Percentiles rank a stretch among this genome's conserved stretches.
Evolutionary conservation across 1,140 invertebrate species (phyloP).

Genomic region (Vanessa tameamea): DNA sequence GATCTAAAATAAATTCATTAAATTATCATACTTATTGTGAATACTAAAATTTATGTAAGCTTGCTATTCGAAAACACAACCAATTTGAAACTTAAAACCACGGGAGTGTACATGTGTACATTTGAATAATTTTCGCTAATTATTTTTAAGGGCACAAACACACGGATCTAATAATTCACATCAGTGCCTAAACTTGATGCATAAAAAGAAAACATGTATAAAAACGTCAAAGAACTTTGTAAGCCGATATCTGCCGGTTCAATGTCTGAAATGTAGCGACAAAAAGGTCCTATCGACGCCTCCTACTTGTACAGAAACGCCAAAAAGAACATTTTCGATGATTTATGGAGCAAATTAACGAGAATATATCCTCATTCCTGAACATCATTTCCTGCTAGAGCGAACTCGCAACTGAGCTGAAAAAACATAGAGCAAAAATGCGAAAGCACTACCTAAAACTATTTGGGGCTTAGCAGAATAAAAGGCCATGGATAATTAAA

Average conservation of each 20-base stretch:
- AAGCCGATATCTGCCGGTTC: constrained; percentile 55
- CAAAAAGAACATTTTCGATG: constrained; percentile 75
- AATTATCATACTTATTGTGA: no score
- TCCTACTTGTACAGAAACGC: constrained; percentile 44
- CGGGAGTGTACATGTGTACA: neutral
- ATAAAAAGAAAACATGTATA: constrained; percentile 36
- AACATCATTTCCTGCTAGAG: constrained; percentile 78
- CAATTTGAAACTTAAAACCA: neutral
- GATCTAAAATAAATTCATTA: no score
- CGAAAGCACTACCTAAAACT: constrained; percentile 1
- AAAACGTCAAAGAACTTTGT: constrained; percentile 55
- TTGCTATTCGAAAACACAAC: neutral
- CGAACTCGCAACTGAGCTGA: constrained; percentile 59
- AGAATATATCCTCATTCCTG: constrained; percentile 79
- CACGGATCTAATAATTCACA: constrained; percentile 26
- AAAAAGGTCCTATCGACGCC: constrained; percentile 66
- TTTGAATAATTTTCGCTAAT: neutral
- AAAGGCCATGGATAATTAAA: neutral
- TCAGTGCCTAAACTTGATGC: neutral
- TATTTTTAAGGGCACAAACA: constrained; percentile 14
- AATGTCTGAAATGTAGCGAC: constrained; percentile 52
- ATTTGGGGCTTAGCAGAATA: constrained; percentile 5
- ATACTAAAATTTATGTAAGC: no score
- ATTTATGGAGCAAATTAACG: constrained; percentile 80
- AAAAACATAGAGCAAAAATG: constrained; percentile 51